Conservation (phyloP, 53 echinoderm and acorn worm genomes). For the Zoroaster sp. region DNA sequence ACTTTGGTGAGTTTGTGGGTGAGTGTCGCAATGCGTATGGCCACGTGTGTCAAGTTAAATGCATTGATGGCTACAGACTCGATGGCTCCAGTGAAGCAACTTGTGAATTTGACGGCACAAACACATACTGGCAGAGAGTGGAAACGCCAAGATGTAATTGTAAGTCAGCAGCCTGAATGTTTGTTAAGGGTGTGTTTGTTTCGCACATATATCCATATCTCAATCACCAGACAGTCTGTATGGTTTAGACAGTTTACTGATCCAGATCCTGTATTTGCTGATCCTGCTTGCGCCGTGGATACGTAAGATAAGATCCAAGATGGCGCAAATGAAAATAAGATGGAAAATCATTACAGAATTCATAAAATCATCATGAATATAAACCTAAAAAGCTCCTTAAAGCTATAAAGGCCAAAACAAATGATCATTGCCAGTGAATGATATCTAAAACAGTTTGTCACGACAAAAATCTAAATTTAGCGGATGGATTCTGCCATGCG, state of each 20-base stretch:
- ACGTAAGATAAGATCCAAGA: too few relatives aligned
- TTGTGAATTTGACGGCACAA: constrained; percentile 56
- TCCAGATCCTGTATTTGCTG: not conserved
- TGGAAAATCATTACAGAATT: too few relatives aligned
- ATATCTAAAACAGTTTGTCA: too few relatives aligned
- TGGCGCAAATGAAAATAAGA: too few relatives aligned
- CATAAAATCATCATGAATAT: too few relatives aligned
- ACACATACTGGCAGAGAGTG: constrained; percentile 48
- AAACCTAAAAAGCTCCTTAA: too few relatives aligned
- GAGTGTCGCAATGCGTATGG: constrained; percentile 63
- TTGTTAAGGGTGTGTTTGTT: not conserved
- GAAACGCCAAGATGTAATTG: constrained; percentile 64
- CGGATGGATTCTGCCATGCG: too few relatives aligned
- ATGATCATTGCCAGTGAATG: too few relatives aligned
- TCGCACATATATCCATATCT: not conserved
- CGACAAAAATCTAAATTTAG: too few relatives aligned
- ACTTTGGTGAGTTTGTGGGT: constrained; percentile 46
- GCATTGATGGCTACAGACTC: constrained; percentile 62
- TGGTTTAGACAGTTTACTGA: not conserved
- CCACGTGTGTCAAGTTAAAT: constrained; percentile 51
- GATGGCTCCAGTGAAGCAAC: constrained; percentile 54
- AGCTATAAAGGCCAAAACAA: too few relatives aligned
- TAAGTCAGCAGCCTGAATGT: not conserved
- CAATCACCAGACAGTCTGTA: not conserved
- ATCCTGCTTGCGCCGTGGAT: not conserved